Percentiles rank a stretch among this genome's conserved stretches.
Evolutionary conservation across 1,140 invertebrate genomes (phyloP).

Genomic region (Hylaeus volcanicus): DNA sequence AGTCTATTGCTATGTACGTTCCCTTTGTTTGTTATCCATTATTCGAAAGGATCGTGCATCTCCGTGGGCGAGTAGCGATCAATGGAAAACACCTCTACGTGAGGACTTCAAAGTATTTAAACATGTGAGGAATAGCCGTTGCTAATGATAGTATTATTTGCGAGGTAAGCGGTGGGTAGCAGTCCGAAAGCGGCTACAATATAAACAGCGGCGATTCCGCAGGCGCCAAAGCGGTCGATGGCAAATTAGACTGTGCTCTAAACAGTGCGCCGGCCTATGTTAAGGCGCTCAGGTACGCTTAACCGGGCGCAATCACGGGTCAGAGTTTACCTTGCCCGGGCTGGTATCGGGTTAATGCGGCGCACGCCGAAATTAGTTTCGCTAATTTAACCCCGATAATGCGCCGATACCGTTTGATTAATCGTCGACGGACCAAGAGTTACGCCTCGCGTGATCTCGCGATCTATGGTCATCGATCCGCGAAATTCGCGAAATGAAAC

Average conservation of each 20-base stretch:
- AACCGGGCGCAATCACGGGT: conserved; percentile 57
- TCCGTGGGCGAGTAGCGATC: too few relatives aligned
- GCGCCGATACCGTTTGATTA: conserved; percentile 41
- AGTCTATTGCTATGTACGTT: too few relatives aligned
- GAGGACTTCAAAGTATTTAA: too few relatives aligned
- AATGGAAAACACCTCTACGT: too few relatives aligned
- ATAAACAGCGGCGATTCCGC: conserved; percentile 51
- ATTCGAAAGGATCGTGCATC: too few relatives aligned
- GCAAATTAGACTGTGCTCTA: conserved; percentile 59
- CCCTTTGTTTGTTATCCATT: too few relatives aligned
- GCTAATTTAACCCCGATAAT: conserved; percentile 49
- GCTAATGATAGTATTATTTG: conserved; percentile 15
- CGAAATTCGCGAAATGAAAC: background rate
- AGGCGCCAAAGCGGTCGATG: conserved; percentile 56
- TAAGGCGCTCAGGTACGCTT: conserved; percentile 59
- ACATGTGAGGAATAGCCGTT: background rate
- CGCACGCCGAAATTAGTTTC: conserved; percentile 50
- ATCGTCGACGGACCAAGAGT: conserved; percentile 8
- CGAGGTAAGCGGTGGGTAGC: conserved; percentile 28
- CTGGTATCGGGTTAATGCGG: conserved; percentile 53
- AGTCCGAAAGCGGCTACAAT: conserved; percentile 23
- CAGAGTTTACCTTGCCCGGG: conserved; percentile 60
- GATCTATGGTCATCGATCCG: background rate
- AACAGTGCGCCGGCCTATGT: conserved; percentile 54
- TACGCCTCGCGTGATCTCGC: conserved; percentile 17